Evolutionary conservation across 2,888 invertebrate genomes (phyloP).

Genomic region (Nemurella pictetii): DNA sequence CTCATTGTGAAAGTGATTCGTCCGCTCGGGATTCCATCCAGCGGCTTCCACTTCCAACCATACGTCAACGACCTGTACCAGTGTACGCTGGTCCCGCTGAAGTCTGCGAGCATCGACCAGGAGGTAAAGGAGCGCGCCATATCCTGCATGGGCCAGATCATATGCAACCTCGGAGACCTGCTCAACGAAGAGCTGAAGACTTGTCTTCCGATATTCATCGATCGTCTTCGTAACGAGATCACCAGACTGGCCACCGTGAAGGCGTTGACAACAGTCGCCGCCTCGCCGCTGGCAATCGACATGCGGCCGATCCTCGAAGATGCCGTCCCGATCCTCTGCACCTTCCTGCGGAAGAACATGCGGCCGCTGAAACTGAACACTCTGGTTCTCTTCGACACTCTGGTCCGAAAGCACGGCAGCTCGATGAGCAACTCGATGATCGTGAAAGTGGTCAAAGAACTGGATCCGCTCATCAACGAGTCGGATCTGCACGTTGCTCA

Average conservation of each 20-base stretch:
- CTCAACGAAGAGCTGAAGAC: conserved; percentile 73
- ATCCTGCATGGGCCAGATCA: conserved; percentile 93
- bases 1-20: conserved; percentile 92
- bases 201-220: conserved; percentile 93
- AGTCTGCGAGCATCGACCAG: conserved; percentile 96
- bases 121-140: conserved; percentile 99
- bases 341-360: conserved; percentile 95
- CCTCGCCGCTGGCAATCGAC: conserved; percentile 84
- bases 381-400: conserved; percentile 83
- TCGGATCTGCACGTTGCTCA: conserved; percentile 96
- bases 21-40: conserved; percentile 67
- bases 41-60: conserved; percentile 73
- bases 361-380: conserved; percentile 91
- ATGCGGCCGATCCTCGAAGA: conserved; percentile 82
- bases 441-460: conserved; percentile 75
- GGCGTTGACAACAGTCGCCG: conserved; percentile 91
- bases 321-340: conserved; percentile 88
- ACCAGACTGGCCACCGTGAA: conserved; percentile 95
- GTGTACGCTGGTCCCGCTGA: conserved; percentile 81
- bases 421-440: conserved; percentile 55
- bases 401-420: conserved; percentile 84
- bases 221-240: conserved; percentile 94
- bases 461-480: conserved; percentile 90
- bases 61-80: conserved; percentile 80
- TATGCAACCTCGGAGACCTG: conserved; percentile 89